Percentiles rank a stretch among this genome's conserved stretches.
phyloP scores from a whole-genome alignment of 2,113 vertebrate genomes.

The Colistium nudipinnis region DNA sequence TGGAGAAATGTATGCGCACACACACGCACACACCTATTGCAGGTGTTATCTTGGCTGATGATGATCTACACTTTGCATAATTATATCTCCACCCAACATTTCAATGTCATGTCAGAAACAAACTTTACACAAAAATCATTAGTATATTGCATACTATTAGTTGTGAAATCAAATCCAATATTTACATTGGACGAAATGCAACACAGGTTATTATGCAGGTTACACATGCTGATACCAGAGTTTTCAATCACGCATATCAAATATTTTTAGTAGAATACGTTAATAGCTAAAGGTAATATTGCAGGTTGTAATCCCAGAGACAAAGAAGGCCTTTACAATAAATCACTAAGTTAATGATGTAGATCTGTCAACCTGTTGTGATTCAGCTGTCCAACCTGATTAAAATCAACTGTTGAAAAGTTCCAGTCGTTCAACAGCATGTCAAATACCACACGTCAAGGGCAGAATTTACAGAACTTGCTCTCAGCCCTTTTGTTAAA shows the following conservation, averaged over 20 bases:
- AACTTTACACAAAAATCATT: too few relatives aligned
- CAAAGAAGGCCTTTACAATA: background rate
- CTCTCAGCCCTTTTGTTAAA: background rate
- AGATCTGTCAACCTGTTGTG: background rate
- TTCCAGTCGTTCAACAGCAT: background rate
- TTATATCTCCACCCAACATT: background rate
- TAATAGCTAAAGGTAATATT: too few relatives aligned
- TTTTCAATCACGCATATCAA: too few relatives aligned
- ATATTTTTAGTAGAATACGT: too few relatives aligned
- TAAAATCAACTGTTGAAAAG: background rate
- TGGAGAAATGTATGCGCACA: conserved; percentile 17
- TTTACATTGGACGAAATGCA: background rate
- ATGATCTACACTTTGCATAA: too few relatives aligned
- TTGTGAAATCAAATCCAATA: too few relatives aligned
- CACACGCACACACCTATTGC: conserved; percentile 5
- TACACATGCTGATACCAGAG: too few relatives aligned
- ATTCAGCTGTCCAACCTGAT: background rate
- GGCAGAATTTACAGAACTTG: conserved; percentile 11
- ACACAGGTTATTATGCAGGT: too few relatives aligned
- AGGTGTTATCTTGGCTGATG: background rate
- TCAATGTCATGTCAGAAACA: background rate
- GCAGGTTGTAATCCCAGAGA: background rate
- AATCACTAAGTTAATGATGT: background rate
- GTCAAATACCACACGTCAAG: conserved; percentile 2
- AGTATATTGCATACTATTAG: too few relatives aligned